phyloP scores from a whole-genome alignment of 2,888 invertebrate species.

The Tuberolachnus salignus region DNA sequence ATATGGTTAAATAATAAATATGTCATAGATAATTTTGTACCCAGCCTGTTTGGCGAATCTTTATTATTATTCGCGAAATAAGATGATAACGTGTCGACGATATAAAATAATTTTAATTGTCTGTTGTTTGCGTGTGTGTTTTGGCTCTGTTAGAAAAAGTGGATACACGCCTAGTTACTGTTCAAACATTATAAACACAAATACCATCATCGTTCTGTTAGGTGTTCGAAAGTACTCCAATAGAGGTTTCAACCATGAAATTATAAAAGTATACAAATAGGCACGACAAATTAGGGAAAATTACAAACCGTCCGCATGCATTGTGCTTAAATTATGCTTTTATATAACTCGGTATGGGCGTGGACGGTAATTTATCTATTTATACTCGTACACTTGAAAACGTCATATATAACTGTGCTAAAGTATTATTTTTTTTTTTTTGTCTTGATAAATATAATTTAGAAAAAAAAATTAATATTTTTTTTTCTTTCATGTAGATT shows the following conservation, averaged over 20 bases:
- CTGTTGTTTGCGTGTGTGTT: background rate
- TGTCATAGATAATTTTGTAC: background rate
- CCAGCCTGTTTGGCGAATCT: too few species aligned
- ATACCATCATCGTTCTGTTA: background rate
- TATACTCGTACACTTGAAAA: conserved; percentile 32
- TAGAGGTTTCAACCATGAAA: conserved; percentile 11
- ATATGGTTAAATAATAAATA: background rate
- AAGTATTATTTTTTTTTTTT: conserved; percentile 5
- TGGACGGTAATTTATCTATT: conserved; percentile 44
- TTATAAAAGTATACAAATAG: conserved; percentile 23
- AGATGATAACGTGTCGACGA: background rate
- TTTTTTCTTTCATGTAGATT: background rate
- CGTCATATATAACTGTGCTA: background rate
- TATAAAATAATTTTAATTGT: conserved; percentile 27
- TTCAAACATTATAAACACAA: conserved; percentile 4
- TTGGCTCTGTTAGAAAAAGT: background rate
- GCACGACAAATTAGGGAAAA: conserved; percentile 29
- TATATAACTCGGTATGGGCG: conserved; percentile 27
- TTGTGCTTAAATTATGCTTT: conserved; percentile 35
- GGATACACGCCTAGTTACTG: background rate
- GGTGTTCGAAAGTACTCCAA: conserved; percentile 17
- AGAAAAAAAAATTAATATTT: conserved; percentile 1
- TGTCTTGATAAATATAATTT: background rate
- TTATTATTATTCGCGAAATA: too few species aligned
- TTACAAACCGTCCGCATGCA: conserved; percentile 13